Conservation (phyloP, 2,797 vertebrate species). For the Champsocephalus gunnari region DNA sequence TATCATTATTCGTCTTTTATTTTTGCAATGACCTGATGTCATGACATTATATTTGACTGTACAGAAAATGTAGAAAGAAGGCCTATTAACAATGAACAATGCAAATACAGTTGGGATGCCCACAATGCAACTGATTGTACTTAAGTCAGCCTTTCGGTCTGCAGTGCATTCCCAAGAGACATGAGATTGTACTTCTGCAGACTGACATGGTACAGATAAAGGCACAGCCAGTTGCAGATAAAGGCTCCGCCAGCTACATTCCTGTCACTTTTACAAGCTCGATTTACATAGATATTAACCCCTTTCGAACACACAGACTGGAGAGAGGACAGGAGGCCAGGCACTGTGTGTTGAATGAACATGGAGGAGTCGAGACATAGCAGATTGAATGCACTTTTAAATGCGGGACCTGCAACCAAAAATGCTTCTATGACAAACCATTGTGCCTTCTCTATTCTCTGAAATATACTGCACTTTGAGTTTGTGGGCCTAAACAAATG, state of each 20-base stretch:
- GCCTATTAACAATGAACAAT: conserved; percentile 37
- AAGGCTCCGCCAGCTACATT: conserved; percentile 19
- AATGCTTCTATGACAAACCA: background rate
- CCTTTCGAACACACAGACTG: conserved; percentile 2
- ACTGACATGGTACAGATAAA: conserved; percentile 46
- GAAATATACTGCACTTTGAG: no score
- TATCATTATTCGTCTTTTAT: conserved; percentile 17
- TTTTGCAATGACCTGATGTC: conserved; percentile 7
- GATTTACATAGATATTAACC: conserved; percentile 28
- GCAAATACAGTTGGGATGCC: conserved; percentile 3
- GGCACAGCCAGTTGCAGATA: conserved; percentile 22
- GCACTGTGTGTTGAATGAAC: background rate
- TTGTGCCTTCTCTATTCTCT: no score
- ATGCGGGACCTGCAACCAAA: background rate
- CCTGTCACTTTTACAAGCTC: conserved; percentile 30
- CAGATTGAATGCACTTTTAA: background rate
- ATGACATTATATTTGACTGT: background rate
- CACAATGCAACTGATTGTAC: conserved; percentile 35
- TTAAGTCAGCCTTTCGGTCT: conserved; percentile 4
- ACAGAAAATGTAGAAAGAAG: background rate
- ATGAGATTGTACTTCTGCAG: conserved; percentile 14
- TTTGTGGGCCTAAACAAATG: no score
- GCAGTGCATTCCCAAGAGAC: conserved; percentile 30
- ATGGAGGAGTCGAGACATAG: background rate
- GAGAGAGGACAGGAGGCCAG: background rate